Base-by-base conservation (phyloP, 2,797 vertebrate genomes). In the Gephyroberyx darwinii region DNA sequence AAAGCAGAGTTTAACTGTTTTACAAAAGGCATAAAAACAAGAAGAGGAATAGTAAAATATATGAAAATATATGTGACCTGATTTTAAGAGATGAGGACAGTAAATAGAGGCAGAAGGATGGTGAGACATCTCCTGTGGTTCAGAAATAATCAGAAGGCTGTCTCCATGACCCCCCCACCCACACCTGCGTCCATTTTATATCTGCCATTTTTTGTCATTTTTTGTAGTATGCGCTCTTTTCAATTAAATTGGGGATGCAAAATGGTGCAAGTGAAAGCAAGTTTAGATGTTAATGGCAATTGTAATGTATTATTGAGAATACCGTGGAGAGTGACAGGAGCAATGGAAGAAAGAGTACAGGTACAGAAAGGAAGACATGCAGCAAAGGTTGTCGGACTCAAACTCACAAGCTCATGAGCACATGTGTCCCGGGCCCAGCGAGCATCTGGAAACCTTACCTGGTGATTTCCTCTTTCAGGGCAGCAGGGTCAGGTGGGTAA, bases 391-490 rank as follows among this genome's bases (percentile, higher is more conserved):
- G 26, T 51, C 33, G n/a, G 30, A 51, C n/a, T 50, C 1, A 14
- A 12, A 10, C 26, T 59, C 2, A 45, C 17, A 8, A n/a, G 10
- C 7, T 6, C n/a, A 48, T n/a, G 17, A 17, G 8, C 0, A 48
- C 17, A n/a, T 13, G 39, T 4, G 5, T 5, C 16, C 45, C 45
- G 4, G 26, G 19, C 53, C 2, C 45, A 53, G 16, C 20, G 1
- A 59, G 37, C 37, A 9, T 58, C 22, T 26, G 45, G 9, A 65
- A 72, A 51, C 69, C 82, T 88, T 83, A 97, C 96, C 96, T 96
- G 83, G 96, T 98, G 91, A 99, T 99, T 92, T 99, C 98, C 89
- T 99, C 98, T 89, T 93, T 98, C 63, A 99, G 94, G 2, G 96
- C 95, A 14, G 96, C 96, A 0, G 97, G 98, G 82, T 99, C 97